Base-by-base conservation (phyloP, 2,888 invertebrate species). In the Dendrolimus houi region DNA sequence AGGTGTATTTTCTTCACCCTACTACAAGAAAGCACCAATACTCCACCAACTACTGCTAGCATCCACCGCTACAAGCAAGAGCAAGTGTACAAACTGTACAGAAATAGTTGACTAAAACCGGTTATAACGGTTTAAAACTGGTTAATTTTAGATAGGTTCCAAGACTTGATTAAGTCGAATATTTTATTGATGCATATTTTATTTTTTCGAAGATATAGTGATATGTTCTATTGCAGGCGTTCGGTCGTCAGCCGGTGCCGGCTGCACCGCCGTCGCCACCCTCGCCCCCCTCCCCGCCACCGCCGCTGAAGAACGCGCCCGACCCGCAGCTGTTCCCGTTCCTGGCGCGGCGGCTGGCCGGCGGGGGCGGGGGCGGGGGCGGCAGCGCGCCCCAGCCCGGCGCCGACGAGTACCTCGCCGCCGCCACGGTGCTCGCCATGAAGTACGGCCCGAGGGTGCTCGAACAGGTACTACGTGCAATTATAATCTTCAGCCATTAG, bases 211-310 rank as follows among this genome's bases (percentile, higher is more conserved):
- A 3, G 2, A 17, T 17, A 17, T 17, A 17, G 17, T 29, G 29
- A 6, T 3, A 29, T 29, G 29, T 29, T 29, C 29, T 29, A 29
- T 29, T 29, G 29, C 29, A 98, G 92, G 97, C 98, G 6, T 92
- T 98, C 62, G 95, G 96, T 58, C 95, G 98, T 61, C 97, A 97
- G 47, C 97, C 98, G 0, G 96, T 95, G 75, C 95, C 95, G 66
- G 52, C 65, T 9, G 61, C 69, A n/a, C 55, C 65, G 9, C 56
- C 64, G 2, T 69, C 67, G 56, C 62, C 68, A 17, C 56, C 67
- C 6, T 67, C 67, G 17, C 52, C 79, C 75, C 47, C 47, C 9
- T 12, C 47, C 10, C 9, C 47, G 9, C 12, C 47, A 3, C 12
- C 12, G 12, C 9, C 47, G 12, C 47, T 47, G 47, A 87, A 79